Evolutionary conservation across 2,888 invertebrate genomes (phyloP), one percentile per base, ranked within the genome.

Genomic region (Drosophila meridionalis): DNA sequence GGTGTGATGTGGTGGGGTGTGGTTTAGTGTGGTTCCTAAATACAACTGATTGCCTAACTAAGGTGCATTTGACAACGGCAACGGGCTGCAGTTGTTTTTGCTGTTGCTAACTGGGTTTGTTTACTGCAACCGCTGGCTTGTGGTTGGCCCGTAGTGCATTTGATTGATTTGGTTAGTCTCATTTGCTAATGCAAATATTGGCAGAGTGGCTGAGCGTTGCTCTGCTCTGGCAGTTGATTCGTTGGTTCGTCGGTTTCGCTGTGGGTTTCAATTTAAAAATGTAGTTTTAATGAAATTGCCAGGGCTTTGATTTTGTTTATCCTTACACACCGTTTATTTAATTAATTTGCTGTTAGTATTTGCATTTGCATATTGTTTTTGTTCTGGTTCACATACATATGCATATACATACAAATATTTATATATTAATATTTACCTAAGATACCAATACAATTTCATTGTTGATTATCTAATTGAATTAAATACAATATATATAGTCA

Each of bases 391-490:
- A 61, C 66, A n/a, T 62, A 56, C 40, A 56, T 60, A 45, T 45
- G 63, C 38, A 45, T 26, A 50, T 59, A 40, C 20, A 61, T 36
- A 60, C 32, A 38, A 28, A 45, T 59, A 53, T 60, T 45, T 50
- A 64, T 50, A 48, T 52, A 52, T 63, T 40, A 61, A 56, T 69
- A 67, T 82, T 87, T 86, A 78, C 68, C 87, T 87, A 87, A 73
- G 78, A 76, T 83, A 82, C 76, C 74, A 64, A 80, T 87, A 89
- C 89, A 87, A 87, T 90, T 80, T 80, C 42, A 79, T 82, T 80
- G 82, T 78, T 78, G 80, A 83, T 88, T 88, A 81, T 83, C 88
- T 86, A 90, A 63, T 82, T 78, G 69, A 80, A 74, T 85, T 77
- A 71, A 80, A 76, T 80, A 78, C 64, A 60, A 74, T 74, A 73